Base-by-base conservation (phyloP, 2,888 invertebrate species). In the Hypomecis punctinalis region DNA sequence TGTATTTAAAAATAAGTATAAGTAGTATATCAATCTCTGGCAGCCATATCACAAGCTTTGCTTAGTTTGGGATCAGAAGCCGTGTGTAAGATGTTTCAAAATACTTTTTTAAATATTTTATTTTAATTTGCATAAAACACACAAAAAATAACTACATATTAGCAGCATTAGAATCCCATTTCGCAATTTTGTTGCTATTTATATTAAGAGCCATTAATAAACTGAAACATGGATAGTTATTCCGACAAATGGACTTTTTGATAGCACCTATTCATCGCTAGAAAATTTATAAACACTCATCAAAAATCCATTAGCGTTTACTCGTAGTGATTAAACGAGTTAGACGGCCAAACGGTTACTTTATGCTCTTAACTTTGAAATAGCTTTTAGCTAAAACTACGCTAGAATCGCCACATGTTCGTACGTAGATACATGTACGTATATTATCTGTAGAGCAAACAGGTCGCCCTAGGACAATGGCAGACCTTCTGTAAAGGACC, bases 391-490 rank as follows among this genome's bases (percentile, higher is more conserved):
- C 52, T 53, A 51, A 61, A 57, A 65, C 63, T 65, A 60, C 43
- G 58, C 43, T 13, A n/a, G 37, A 56, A 48, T 61, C 40, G 36
- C 45, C 11, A 48, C 40, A 33, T 48, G 23, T 23, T 13, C 13
- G 39, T 57, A 52, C 51, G 62, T 23, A 23, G 3, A 23, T 23
- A 23, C 23, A 23, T 23, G 23, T 23, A 23, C 68, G 67, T 73
- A 36, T 36, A 47, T 23, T 43, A 71, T 72, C 74, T 70, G 69
- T 69, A 62, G 66, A 61, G 60, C 58, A 68, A 72, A 72, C 74
- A 61, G 53, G 45, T 61, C 67, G 49, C 61, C 57, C 52, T 68
- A 71, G 77, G 76, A 82, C 81, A 82, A 81, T 78, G 72, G 72
- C 46, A 61, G 71, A 68, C 73, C 73, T 72, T 72, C 61, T 69